phyloP scores from a whole-genome alignment of 1,140 invertebrate species.

The Drosophila prosaltans region DNA sequence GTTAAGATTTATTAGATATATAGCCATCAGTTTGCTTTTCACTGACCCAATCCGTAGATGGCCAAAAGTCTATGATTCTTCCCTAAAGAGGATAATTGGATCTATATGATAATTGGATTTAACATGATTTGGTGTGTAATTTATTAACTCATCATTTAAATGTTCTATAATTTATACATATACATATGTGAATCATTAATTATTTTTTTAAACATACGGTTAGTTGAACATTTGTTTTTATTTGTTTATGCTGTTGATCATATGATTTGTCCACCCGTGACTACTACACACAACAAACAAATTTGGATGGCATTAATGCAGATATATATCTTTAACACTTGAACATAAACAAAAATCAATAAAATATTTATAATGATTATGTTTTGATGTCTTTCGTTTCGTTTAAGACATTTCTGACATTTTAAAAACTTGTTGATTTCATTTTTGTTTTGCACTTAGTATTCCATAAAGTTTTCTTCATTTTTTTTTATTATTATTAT shows the following conservation, averaged over 20 bases:
- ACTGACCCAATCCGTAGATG: no score
- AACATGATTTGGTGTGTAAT: constrained; percentile 66
- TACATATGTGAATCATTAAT: constrained; percentile 51
- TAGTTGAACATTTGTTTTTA: constrained; percentile 57
- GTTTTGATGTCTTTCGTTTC: constrained; percentile 43
- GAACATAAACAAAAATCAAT: constrained; percentile 73
- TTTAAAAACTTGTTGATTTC: constrained; percentile 68
- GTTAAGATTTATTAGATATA: no score
- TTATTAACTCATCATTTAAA: constrained; percentile 63
- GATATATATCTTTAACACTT: constrained; percentile 68
- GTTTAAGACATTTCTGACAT: constrained; percentile 33
- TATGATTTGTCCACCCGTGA: constrained; percentile 54
- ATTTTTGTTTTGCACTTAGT: constrained; percentile 72
- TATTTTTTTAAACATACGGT: constrained; percentile 61
- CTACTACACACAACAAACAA: constrained; percentile 57
- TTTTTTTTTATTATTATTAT: constrained; percentile 25
- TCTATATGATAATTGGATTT: constrained; percentile 16
- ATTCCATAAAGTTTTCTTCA: constrained; percentile 58
- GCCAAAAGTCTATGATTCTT: no score
- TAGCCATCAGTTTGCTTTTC: no score
- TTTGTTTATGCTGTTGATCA: constrained; percentile 54
- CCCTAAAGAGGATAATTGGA: not conserved
- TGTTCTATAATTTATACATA: constrained; percentile 68
- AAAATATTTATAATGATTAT: constrained; percentile 32
- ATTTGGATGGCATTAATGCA: constrained; percentile 58